Evolutionary conservation across 2,888 invertebrate genomes (phyloP), one percentile per base, ranked within the genome.

Genomic region (Didymodactylos carnosus): DNA sequence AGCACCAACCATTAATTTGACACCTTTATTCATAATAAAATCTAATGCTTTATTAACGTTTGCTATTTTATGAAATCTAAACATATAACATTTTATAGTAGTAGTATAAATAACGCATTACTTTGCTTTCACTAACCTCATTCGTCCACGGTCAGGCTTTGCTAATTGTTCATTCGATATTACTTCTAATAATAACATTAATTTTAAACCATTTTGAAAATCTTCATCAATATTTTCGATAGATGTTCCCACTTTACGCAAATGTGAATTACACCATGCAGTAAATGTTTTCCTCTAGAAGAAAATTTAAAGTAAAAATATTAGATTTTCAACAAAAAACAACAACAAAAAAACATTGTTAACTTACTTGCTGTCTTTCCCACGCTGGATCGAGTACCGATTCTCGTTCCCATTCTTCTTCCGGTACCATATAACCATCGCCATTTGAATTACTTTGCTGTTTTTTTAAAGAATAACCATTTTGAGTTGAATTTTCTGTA

Each of bases 221-320:
- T 98, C 98, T 81, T 98, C 97, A 81, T 98, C 97, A 86, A 98
- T 97, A 86, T 94, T 93, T 78, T 98, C 97, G 85, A 99, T 98
- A 82, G 90, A 90, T 77, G 97, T 98, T 80, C 95, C 95, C 79
- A 97, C 97, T 87, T 98, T 98, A 80, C 98, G 89, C 82, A 98
- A 87, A 87, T 99, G 98, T 83, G 97, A 98, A 88, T 98, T 98
- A 87, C 97, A 97, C 98, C 98, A 98, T 81, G 98, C 98, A 85
- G 98, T 98, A 88, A 98, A 98, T 83, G 98, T 98, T 40, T 76
- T 73, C 19, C 46, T 39, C n/a, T n/a, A n/a, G n/a, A n/a, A n/a
- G n/a, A n/a, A n/a, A n/a, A n/a, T n/a, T n/a, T n/a, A n/a, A n/a
- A n/a, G n/a, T 53, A 53, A 19, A 29, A 29, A 29, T 29, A 53